Percentiles rank a stretch among this genome's conserved stretches.
These are phyloP conservation scores for Desmophyllum pertusum DNA, from an alignment of 92 coral and sea anemone genomes.

Conservation along the genomic window DNA sequence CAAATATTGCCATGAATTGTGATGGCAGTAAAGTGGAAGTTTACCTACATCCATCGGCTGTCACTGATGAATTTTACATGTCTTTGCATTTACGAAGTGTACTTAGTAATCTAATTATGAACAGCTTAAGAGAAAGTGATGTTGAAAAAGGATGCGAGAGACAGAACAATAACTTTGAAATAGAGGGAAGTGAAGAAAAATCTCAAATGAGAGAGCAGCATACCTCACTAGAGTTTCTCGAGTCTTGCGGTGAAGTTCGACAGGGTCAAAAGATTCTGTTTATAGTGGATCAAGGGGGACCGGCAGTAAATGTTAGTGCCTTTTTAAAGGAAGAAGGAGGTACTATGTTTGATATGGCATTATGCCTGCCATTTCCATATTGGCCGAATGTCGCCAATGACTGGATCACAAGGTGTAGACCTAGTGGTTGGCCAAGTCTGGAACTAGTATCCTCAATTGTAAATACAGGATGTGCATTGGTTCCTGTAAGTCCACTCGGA, in stretches of 20 bases:
- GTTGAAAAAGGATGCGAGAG: constrained; percentile 3
- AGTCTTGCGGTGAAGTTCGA: not conserved
- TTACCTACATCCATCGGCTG: constrained; percentile 40
- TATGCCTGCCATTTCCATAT: constrained; percentile 26
- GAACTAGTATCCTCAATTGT: constrained; percentile 31
- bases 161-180: not conserved
- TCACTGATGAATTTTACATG: constrained; percentile 44
- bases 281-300: constrained; percentile 49
- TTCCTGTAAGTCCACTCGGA: constrained; percentile 40
- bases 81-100: constrained; percentile 45
- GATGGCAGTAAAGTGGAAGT: constrained; percentile 46
- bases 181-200: not conserved
- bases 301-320: constrained; percentile 34
- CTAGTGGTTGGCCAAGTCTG: constrained; percentile 34
- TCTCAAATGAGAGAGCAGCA: not conserved
- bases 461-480: constrained; percentile 38
- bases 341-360: constrained; percentile 45
- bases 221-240: not conserved
- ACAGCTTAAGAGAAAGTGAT: constrained; percentile 3
- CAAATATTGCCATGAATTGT: constrained; percentile 24
- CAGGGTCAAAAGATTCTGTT: constrained; percentile 23
- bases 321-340: constrained; percentile 35
- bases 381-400: constrained; percentile 44
- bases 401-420: constrained; percentile 46
- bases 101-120: constrained; percentile 16